These are phyloP conservation scores for Ptychodera flava DNA, from an alignment of 35 echinoderm and acorn worm species.

Conservation along the genomic window DNA sequence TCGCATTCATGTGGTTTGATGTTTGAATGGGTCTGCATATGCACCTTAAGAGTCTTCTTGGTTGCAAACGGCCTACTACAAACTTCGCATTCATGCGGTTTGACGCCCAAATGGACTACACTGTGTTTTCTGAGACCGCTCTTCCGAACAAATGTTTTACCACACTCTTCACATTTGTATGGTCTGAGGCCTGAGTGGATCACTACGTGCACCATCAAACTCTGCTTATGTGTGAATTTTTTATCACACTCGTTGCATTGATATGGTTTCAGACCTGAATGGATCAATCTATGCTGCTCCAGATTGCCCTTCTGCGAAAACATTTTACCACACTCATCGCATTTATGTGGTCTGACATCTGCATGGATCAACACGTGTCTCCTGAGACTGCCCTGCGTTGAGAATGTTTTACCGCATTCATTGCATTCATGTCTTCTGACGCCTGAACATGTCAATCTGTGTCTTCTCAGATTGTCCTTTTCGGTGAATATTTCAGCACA, in stretches of 20 bases:
- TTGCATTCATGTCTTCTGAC: no score
- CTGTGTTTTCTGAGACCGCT: not conserved
- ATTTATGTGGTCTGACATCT: not conserved
- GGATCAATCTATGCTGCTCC: not conserved
- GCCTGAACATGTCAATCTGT: no score
- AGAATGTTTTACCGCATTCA: not conserved
- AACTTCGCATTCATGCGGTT: not conserved
- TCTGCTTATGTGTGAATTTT: not conserved
- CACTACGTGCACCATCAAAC: not conserved
- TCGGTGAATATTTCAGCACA: no score
- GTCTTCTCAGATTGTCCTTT: no score
- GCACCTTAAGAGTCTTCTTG: not conserved
- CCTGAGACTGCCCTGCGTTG: not conserved
- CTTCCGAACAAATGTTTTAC: not conserved
- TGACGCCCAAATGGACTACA: not conserved
- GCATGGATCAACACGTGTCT: not conserved
- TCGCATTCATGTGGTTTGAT: not conserved
- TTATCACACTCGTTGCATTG: not conserved
- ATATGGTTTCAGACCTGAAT: not conserved
- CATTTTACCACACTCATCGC: not conserved
- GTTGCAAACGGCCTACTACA: not conserved
- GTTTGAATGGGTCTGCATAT: not conserved
- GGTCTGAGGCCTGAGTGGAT: not conserved
- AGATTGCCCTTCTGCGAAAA: not conserved
- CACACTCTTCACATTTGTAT: not conserved